Conservation (phyloP, 2,113 vertebrate genomes). For the Melospiza melodia region DNA sequence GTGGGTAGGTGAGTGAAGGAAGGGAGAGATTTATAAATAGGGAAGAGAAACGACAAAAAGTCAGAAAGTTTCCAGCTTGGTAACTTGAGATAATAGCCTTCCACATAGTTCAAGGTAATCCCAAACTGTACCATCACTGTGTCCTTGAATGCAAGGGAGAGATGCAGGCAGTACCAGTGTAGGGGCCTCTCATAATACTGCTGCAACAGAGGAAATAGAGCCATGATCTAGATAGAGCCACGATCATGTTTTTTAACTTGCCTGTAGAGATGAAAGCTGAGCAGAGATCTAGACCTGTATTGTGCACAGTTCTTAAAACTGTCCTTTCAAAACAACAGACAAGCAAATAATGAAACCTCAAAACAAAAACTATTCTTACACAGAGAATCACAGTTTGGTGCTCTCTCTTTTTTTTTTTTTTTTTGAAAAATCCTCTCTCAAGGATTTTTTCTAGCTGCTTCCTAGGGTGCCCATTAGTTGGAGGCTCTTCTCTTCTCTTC, state of each 20-base stretch:
- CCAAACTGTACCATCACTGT: neutral
- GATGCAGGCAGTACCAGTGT: neutral
- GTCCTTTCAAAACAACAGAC: neutral
- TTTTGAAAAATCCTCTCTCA: neutral
- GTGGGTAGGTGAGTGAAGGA: neutral
- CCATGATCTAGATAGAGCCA: neutral
- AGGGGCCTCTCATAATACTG: neutral
- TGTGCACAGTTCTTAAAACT: neutral
- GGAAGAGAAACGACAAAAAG: neutral
- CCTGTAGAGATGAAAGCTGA: neutral
- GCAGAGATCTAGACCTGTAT: neutral
- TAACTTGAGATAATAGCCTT: neutral
- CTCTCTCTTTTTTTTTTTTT: too few species aligned
- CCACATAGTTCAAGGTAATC: neutral
- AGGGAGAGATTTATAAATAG: neutral
- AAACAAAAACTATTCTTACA: neutral
- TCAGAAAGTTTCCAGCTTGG: neutral
- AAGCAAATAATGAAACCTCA: neutral
- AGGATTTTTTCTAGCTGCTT: neutral
- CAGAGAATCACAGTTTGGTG: too few species aligned
- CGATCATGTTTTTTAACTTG: neutral
- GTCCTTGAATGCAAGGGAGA: neutral
- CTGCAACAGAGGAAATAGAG: neutral
- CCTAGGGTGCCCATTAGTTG: neutral
- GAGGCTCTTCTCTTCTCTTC: fast-evolving